These are phyloP conservation scores for Rhodinocichla rosea DNA, from an alignment of 2,113 vertebrate genomes.

Conservation along the genomic window DNA sequence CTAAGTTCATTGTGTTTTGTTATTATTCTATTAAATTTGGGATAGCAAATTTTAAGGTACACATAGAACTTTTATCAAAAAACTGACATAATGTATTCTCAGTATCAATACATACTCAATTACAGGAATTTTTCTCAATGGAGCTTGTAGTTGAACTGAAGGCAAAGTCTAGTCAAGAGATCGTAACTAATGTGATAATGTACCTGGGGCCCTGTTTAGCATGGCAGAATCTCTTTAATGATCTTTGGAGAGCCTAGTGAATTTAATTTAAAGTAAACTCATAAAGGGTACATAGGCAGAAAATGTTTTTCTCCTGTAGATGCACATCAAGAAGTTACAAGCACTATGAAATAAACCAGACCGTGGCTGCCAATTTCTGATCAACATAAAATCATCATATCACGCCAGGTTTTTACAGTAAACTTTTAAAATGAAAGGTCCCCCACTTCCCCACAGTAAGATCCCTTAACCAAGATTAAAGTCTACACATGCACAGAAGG, in stretches of 20 bases:
- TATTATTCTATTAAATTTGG: not conserved
- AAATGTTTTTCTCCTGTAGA: not conserved
- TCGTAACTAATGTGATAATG: not conserved
- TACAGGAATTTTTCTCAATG: not conserved
- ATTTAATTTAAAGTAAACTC: not conserved
- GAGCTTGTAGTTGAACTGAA: not conserved
- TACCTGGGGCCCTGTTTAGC: not conserved
- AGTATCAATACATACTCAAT: not conserved
- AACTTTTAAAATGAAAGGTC: not conserved
- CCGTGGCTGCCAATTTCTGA: not conserved
- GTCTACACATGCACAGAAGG: not conserved
- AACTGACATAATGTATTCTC: not conserved
- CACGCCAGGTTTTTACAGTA: not conserved
- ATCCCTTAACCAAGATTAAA: not conserved
- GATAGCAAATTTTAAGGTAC: not conserved
- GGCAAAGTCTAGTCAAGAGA: not conserved
- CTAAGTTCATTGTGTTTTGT: not conserved
- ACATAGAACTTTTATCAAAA: not conserved
- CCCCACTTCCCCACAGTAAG: not conserved
- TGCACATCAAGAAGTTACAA: not conserved
- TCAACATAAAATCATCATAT: not conserved
- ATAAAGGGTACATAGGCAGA: not conserved
- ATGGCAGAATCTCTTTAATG: not conserved
- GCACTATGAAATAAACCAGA: not conserved
- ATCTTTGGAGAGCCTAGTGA: not conserved